A percentile compares a stretch with the other conserved stretches of the same genome.
Evolutionary conservation across 2,888 invertebrate species (phyloP).

Genomic region (Idaea aversata): DNA sequence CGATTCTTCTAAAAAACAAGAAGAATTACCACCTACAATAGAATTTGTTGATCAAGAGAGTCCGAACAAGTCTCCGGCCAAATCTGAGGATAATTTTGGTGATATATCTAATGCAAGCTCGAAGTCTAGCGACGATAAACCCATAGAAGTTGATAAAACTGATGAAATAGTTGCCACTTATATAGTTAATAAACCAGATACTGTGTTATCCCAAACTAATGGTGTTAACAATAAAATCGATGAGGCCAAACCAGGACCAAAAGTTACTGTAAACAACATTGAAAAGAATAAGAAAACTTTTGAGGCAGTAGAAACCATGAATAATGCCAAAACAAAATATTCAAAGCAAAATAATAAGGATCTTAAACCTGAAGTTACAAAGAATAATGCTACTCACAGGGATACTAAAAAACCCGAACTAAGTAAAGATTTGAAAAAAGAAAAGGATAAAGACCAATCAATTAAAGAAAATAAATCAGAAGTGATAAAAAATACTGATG

Average conservation of each 20-base stretch:
- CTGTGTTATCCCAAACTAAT: neutral
- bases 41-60: slow-evolving; percentile 36
- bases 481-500: slow-evolving; percentile 38
- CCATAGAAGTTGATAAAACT: slow-evolving; percentile 9
- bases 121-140: slow-evolving; percentile 43
- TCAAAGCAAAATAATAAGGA: slow-evolving; percentile 14
- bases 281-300: neutral
- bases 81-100: slow-evolving; percentile 66
- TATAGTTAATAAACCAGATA: neutral
- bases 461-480: slow-evolving; percentile 24
- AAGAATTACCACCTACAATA: neutral
- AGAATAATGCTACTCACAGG: slow-evolving; percentile 4
- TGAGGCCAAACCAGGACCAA: neutral
- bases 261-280: neutral
- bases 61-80: slow-evolving; percentile 50
- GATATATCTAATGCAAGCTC: slow-evolving; percentile 64
- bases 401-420: slow-evolving; percentile 11
- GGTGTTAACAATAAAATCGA: slow-evolving; percentile 7
- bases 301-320: neutral
- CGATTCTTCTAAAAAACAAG: slow-evolving; percentile 4
- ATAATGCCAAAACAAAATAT: slow-evolving; percentile 3
- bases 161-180: slow-evolving; percentile 11
- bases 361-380: slow-evolving; percentile 10
- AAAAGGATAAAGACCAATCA: slow-evolving; percentile 14
- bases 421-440: slow-evolving; percentile 25